phyloP scores from a whole-genome alignment of 2,113 vertebrate genomes.

The Podarcis raffonei region DNA sequence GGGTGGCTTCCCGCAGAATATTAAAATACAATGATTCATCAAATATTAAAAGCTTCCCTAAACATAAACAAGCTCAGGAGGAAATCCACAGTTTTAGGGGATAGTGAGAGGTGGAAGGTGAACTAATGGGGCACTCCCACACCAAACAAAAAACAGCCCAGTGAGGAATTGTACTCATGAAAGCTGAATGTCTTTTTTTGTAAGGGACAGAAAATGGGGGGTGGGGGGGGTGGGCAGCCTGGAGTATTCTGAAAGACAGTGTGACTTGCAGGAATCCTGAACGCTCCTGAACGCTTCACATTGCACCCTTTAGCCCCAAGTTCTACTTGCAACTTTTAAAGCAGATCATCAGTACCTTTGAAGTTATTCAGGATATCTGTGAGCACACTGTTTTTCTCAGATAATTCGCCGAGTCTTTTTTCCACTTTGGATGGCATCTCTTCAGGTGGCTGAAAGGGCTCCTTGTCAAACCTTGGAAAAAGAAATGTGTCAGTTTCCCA shows the following conservation, averaged over 20 bases:
- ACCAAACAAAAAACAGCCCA: too few species aligned
- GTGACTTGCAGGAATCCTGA: background rate
- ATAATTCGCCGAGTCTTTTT: constrained; percentile 18
- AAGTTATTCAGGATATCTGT: constrained; percentile 18
- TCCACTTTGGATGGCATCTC: constrained; percentile 13
- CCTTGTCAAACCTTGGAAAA: constrained; percentile 25
- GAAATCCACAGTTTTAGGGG: too few species aligned
- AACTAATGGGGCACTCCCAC: too few species aligned
- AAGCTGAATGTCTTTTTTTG: too few species aligned
- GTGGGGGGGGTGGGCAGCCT: background rate
- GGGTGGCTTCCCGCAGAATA: too few species aligned
- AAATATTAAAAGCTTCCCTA: too few species aligned
- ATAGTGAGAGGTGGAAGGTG: too few species aligned
- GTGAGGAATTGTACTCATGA: too few species aligned
- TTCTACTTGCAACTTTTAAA: background rate
- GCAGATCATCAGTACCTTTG: constrained; percentile 9
- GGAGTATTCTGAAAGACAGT: background rate
- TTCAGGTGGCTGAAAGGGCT: background rate
- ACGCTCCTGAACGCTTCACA: too few species aligned
- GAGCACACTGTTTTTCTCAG: background rate
- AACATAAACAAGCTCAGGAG: too few species aligned
- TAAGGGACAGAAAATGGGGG: background rate
- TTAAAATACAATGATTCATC: too few species aligned
- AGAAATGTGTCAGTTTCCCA: background rate
- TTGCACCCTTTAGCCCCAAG: background rate